A percentile compares a stretch with the other conserved stretches of the same genome.
phyloP scores from a whole-genome alignment of 2,888 invertebrate genomes.

The Craniophora ligustri region DNA sequence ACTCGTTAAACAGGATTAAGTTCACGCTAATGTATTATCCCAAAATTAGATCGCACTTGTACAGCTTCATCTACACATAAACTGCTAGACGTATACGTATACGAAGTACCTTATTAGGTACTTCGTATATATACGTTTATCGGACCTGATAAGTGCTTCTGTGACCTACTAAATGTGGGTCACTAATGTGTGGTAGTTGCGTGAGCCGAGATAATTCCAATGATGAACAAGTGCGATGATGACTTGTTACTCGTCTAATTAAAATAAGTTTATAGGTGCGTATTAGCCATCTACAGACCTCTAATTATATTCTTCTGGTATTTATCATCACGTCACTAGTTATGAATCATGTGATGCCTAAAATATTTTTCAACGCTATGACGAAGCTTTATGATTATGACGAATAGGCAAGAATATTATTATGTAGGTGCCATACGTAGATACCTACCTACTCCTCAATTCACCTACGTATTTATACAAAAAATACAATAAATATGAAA shows the following conservation, averaged over 20 bases:
- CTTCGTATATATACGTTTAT: constrained; percentile 24
- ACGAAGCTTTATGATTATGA: not conserved
- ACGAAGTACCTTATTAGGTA: no score
- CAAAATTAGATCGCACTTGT: not conserved
- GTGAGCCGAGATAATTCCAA: constrained; percentile 11
- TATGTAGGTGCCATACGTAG: not conserved
- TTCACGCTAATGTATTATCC: not conserved
- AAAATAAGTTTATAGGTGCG: not conserved
- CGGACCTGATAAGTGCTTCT: constrained; percentile 20
- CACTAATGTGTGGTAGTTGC: constrained; percentile 26
- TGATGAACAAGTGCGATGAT: not conserved
- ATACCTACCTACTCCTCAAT: not conserved
- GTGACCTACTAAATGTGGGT: constrained; percentile 32
- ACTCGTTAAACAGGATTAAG: not conserved
- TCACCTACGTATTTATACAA: not conserved
- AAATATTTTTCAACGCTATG: constrained; percentile 2
- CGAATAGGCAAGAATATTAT: constrained; percentile 7
- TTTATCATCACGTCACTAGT: constrained; percentile 6
- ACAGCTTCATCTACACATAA: constrained; percentile 25
- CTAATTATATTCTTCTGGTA: not conserved
- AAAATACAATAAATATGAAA: constrained; percentile 8
- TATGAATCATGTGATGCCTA: constrained; percentile 2
- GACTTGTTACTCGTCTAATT: not conserved
- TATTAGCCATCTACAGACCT: not conserved
- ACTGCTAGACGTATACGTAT: constrained; percentile 12